A percentile compares a stretch with the other conserved stretches of the same genome.
Conservation (phyloP, 2,113 vertebrate genomes). For the Noctilio leporinus region DNA sequence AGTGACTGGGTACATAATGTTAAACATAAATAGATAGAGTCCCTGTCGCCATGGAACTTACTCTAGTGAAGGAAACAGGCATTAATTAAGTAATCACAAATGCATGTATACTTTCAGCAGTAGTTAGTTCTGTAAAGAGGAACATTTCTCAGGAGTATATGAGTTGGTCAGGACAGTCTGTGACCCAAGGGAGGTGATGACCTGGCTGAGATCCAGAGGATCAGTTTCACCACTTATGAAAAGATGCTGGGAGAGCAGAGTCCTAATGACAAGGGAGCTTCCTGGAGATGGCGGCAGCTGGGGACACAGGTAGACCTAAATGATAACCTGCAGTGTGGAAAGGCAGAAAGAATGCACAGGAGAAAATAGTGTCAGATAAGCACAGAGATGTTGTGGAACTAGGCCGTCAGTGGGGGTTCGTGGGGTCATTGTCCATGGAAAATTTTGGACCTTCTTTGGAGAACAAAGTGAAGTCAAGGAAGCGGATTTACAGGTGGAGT, state of each 20-base stretch:
- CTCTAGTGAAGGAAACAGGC: background rate
- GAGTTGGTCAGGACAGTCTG: background rate
- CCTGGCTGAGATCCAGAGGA: background rate
- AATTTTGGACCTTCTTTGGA: background rate
- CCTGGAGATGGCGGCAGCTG: background rate
- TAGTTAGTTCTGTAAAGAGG: background rate
- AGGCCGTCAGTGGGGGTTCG: background rate
- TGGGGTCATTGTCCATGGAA: background rate
- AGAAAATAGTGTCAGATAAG: background rate
- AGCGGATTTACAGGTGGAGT: background rate
- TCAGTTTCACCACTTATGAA: background rate
- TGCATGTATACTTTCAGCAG: background rate
- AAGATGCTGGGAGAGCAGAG: background rate
- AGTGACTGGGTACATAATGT: background rate
- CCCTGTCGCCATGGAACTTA: background rate
- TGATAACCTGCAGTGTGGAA: background rate
- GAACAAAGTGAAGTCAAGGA: background rate
- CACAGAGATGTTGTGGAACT: background rate
- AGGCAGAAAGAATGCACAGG: background rate
- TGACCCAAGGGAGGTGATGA: background rate
- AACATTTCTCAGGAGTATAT: background rate
- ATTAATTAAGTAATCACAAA: background rate
- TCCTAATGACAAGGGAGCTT: background rate
- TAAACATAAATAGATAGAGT: background rate
- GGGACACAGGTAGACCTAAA: background rate